Percentiles rank a stretch among this genome's conserved stretches.
Conservation (phyloP, 1,140 invertebrate genomes). For the Plutomurus gul region DNA sequence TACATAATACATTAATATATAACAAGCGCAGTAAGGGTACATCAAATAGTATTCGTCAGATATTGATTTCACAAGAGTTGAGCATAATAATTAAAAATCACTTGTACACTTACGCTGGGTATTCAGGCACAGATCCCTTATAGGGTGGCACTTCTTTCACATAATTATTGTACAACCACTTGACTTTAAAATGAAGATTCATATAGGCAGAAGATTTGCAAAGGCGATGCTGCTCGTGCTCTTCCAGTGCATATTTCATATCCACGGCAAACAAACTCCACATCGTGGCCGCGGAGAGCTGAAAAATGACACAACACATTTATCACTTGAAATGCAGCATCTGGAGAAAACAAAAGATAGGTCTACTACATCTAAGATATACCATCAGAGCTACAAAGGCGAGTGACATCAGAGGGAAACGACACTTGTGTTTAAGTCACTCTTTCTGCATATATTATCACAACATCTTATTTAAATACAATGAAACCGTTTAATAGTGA, state of each 20-base stretch:
- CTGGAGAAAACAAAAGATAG: neutral
- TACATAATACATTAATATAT: too few relatives aligned
- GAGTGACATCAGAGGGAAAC: neutral
- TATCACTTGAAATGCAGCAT: neutral
- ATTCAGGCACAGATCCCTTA: constrained; percentile 90
- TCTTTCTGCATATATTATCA: neutral
- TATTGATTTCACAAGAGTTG: too few relatives aligned
- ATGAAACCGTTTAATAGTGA: neutral
- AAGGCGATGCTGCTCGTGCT: constrained; percentile 92
- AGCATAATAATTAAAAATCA: neutral
- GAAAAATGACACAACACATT: constrained; percentile 54
- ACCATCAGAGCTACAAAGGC: too few relatives aligned
- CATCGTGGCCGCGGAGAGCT: constrained; percentile 95
- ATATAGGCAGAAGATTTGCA: constrained; percentile 99
- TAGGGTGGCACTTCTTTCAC: constrained; percentile 97
- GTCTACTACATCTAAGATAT: too few relatives aligned
- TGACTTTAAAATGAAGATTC: constrained; percentile 99
- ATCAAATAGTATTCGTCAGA: too few relatives aligned
- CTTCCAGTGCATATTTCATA: constrained; percentile 96
- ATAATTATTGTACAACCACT: constrained; percentile 98
- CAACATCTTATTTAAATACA: constrained; percentile 11
- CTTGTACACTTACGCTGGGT: constrained; percentile 74
- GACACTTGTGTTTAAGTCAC: neutral
- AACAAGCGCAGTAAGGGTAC: too few relatives aligned
- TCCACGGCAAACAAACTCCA: constrained; percentile 97